These are phyloP conservation scores for Gyrodactylus salaris DNA, from an alignment of 1,140 invertebrate genomes.

Conservation along the genomic window DNA sequence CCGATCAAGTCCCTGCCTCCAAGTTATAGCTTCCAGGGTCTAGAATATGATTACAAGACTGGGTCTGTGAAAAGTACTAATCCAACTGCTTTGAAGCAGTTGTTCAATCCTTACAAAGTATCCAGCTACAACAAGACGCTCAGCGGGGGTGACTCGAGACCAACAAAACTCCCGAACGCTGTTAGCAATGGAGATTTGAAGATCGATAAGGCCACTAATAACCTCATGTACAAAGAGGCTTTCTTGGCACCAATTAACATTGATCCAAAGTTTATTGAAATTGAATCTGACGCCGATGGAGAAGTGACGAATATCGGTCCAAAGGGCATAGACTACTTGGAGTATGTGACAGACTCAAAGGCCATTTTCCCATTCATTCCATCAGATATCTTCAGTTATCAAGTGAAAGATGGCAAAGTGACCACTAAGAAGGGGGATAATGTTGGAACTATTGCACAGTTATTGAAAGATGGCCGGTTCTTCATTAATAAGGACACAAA, in stretches of 20 bases:
- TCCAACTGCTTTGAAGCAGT: background rate
- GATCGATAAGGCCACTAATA: background rate
- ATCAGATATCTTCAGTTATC: background rate
- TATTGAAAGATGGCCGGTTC: background rate
- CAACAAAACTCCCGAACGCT: background rate
- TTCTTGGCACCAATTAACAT: background rate
- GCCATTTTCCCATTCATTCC: background rate
- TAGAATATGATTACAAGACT: background rate
- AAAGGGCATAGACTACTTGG: background rate
- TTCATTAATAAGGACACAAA: background rate
- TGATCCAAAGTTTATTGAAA: background rate
- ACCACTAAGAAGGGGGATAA: background rate
- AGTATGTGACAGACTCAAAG: background rate
- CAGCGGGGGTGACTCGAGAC: background rate
- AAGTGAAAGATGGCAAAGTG: background rate
- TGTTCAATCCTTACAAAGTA: background rate
- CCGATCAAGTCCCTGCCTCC: background rate
- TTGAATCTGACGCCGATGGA: background rate
- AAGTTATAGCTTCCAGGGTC: background rate
- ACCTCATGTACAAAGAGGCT: background rate
- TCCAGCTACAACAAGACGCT: background rate
- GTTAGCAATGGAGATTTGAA: background rate
- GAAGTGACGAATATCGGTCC: background rate
- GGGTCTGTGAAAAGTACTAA: background rate
- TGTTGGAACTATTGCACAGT: background rate